Evolutionary conservation across 1,140 invertebrate genomes (phyloP).

Genomic region (Nautilus pompilius): DNA sequence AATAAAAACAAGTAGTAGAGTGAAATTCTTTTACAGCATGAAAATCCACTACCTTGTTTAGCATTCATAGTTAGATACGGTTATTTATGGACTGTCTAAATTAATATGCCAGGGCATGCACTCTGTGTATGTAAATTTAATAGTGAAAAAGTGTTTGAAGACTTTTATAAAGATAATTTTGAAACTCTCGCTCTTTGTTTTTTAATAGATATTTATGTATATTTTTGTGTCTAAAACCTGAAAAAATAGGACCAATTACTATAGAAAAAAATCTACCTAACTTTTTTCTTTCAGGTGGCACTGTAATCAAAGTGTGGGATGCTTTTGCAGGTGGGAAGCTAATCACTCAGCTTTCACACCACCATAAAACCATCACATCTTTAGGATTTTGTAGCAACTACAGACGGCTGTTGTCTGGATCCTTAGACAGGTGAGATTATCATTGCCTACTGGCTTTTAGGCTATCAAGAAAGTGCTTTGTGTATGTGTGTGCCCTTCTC

Average conservation of each 20-base stretch:
- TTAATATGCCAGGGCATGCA: too few species aligned
- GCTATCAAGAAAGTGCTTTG: too few species aligned
- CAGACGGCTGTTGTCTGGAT: conserved; percentile 80
- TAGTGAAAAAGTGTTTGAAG: background rate
- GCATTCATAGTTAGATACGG: too few species aligned
- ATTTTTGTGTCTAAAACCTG: background rate
- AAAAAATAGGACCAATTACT: too few species aligned
- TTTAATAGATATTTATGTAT: background rate
- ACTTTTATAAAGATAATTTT: background rate
- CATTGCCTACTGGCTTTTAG: too few species aligned
- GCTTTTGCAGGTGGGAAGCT: conserved; percentile 79
- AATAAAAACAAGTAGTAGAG: too few species aligned
- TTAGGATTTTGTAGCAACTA: conserved; percentile 68
- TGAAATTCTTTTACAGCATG: too few species aligned
- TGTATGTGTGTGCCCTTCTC: too few species aligned
- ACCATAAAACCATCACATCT: conserved; percentile 92
- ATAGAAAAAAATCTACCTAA: too few species aligned
- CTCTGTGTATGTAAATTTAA: too few species aligned
- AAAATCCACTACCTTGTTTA: too few species aligned
- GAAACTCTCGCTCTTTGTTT: background rate
- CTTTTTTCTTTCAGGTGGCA: conserved; percentile 67
- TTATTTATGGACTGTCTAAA: too few species aligned
- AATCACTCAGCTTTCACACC: conserved; percentile 71
- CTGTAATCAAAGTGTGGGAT: conserved; percentile 92
- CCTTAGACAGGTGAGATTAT: conserved; percentile 69